Percentiles rank a stretch among this genome's conserved stretches.
Conservation (phyloP, 2,888 invertebrate genomes). For the Synergus umbraculus region DNA sequence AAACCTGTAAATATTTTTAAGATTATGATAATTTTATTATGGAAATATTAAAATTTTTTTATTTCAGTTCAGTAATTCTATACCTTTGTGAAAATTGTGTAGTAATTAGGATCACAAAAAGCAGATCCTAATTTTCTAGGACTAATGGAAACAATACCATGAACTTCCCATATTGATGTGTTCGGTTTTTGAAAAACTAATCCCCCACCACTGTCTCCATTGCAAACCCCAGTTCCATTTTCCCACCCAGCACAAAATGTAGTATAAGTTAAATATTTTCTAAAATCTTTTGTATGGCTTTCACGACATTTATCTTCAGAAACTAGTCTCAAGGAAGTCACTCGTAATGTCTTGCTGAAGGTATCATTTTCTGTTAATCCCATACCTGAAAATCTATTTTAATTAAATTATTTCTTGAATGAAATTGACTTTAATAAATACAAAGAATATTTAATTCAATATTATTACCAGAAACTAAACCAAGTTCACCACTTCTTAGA, state of each 20-base stretch:
- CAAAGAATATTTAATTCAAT: neutral
- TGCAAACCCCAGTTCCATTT: constrained; percentile 81
- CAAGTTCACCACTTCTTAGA: constrained; percentile 57
- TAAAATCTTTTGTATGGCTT: constrained; percentile 78
- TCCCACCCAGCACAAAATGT: constrained; percentile 83
- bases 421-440: neutral
- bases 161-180: constrained; percentile 70
- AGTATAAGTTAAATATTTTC: constrained; percentile 80
- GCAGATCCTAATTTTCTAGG: constrained; percentile 73
- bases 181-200: constrained; percentile 72
- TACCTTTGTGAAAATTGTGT: constrained; percentile 78
- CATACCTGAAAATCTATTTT: constrained; percentile 77
- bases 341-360: constrained; percentile 78
- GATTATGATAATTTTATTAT: neutral
- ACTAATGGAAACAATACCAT: constrained; percentile 78
- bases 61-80: constrained; percentile 51
- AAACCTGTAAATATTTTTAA: constrained; percentile 55
- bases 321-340: constrained; percentile 79
- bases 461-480: constrained; percentile 62
- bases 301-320: constrained; percentile 79
- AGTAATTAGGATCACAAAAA: constrained; percentile 76
- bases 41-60: neutral
- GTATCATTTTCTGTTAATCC: constrained; percentile 81
- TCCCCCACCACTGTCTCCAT: constrained; percentile 84
- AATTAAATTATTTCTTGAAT: neutral